A percentile compares a stretch with the other conserved stretches of the same genome.
These are phyloP conservation scores for Vesta saturnalis DNA, from an alignment of 2,888 invertebrate genomes.

Conservation along the genomic window DNA sequence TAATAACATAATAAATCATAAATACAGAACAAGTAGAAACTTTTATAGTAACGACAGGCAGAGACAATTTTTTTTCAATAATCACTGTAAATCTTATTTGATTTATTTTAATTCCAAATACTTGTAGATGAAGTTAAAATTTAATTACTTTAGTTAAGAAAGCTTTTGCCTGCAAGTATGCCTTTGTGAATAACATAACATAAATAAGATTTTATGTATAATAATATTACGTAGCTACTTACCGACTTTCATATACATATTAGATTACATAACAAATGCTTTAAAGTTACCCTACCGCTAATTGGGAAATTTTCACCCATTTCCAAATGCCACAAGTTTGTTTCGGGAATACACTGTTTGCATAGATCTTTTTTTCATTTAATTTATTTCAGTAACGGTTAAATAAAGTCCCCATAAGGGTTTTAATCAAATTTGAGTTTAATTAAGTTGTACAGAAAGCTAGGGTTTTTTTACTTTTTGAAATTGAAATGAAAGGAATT, in stretches of 20 bases:
- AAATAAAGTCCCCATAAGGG: neutral
- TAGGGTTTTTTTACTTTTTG: neutral
- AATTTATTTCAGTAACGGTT: neutral
- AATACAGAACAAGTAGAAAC: too few relatives aligned
- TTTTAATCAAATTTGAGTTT: neutral
- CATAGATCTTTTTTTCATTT: neutral
- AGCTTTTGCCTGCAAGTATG: too few relatives aligned
- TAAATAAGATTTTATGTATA: neutral
- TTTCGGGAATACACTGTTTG: too few relatives aligned
- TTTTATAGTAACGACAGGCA: too few relatives aligned
- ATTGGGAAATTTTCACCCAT: neutral
- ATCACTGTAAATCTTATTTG: too few relatives aligned
- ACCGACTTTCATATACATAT: neutral
- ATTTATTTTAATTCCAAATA: too few relatives aligned
- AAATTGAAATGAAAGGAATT: neutral
- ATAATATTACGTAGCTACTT: too few relatives aligned
- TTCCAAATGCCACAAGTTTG: neutral
- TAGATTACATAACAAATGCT: neutral
- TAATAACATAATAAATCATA: too few relatives aligned
- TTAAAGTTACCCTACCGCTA: neutral
- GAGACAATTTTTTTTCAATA: too few relatives aligned
- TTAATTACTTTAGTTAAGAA: too few relatives aligned
- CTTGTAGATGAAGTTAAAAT: too few relatives aligned
- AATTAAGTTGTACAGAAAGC: too few relatives aligned
- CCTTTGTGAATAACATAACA: neutral